phyloP scores from a whole-genome alignment of 2,888 invertebrate species.

The Rutpela maculata region DNA sequence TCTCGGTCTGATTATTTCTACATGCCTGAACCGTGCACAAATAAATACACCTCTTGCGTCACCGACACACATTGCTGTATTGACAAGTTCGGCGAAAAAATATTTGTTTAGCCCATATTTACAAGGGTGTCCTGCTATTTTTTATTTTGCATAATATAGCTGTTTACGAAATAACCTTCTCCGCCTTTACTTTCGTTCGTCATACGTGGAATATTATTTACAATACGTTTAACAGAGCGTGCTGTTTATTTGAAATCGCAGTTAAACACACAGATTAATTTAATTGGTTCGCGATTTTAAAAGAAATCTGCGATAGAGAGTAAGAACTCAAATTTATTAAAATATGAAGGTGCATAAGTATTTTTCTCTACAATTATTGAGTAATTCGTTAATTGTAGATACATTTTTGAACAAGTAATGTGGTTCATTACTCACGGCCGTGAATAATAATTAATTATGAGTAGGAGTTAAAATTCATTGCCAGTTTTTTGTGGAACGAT shows the following conservation, averaged over 20 bases:
- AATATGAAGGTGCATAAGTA: not conserved
- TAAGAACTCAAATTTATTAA: not conserved
- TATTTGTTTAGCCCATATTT: conserved; percentile 32
- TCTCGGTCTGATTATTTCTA: conserved; percentile 61
- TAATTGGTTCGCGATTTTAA: not conserved
- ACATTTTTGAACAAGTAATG: too few relatives aligned
- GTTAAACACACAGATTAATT: conserved; percentile 3
- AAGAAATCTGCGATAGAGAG: not conserved
- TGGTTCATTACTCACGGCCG: too few relatives aligned
- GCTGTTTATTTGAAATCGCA: not conserved
- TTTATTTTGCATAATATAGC: not conserved
- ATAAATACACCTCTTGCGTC: conserved; percentile 53
- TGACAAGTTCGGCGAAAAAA: conserved; percentile 29
- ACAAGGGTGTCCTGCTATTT: conserved; percentile 31
- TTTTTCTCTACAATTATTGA: too few relatives aligned
- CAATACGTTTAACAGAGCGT: conserved; percentile 22
- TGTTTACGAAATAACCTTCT: conserved; percentile 31
- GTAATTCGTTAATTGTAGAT: too few relatives aligned
- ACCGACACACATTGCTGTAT: conserved; percentile 43
- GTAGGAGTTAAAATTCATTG: too few relatives aligned
- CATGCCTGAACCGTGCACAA: conserved; percentile 44
- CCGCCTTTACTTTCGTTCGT: conserved; percentile 11
- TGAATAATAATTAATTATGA: too few relatives aligned
- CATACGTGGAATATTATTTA: conserved; percentile 3
- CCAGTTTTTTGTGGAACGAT: too few relatives aligned